Evolutionary conservation across 2,113 vertebrate genomes (phyloP), one percentile per base, ranked within the genome.

Genomic region (Oenanthe oenanthe): DNA sequence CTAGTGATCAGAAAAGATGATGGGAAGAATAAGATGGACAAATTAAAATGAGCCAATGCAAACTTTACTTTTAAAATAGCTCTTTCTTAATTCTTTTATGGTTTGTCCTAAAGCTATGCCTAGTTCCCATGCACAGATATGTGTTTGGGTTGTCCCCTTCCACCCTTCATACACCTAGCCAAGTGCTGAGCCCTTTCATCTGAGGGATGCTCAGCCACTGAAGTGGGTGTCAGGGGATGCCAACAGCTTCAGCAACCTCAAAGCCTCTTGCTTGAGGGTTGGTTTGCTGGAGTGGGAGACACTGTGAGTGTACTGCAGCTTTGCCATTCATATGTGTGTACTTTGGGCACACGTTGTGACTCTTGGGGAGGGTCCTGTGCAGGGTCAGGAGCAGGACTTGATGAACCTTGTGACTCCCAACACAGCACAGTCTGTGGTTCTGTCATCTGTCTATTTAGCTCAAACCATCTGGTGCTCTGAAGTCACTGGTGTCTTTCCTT

Each of bases 1-100:
- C 38, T 89, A 77, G 80, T 91, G 88, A 95, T 70, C 6, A 48
- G 86, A 96, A 95, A 96, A 93, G 91, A 91, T 93, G 88, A 95
- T 79, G 73, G 58, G 82, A 94, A 90, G 73, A 91, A 26, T 14
- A 61, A 61, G 73, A 83, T 77, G 85, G 57, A 89, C 77, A 95
- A 89, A 80, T 38, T 42, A 65, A 95, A 92, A 45, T 34, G 42
- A 96, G 50, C 66, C 78, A 94, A 11, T 58, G 34, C 10, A 65
- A 85, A 43, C 34, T 88, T 91, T 92, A 86, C 22, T 89, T 96
- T 73, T 84, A 76, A 94, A 92, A 57, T 81, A 88, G 45, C 36
- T 63, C 32, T n/a, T 60, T 31, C 45, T 81, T 76, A 4, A 43
- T 74, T 80, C 22, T 77, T 66, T 79, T 43, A 5, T 79, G 11